A percentile compares a stretch with the other conserved stretches of the same genome.
Evolutionary conservation across 2,113 vertebrate genomes (phyloP).

Genomic region (Planiliza haematocheilus): DNA sequence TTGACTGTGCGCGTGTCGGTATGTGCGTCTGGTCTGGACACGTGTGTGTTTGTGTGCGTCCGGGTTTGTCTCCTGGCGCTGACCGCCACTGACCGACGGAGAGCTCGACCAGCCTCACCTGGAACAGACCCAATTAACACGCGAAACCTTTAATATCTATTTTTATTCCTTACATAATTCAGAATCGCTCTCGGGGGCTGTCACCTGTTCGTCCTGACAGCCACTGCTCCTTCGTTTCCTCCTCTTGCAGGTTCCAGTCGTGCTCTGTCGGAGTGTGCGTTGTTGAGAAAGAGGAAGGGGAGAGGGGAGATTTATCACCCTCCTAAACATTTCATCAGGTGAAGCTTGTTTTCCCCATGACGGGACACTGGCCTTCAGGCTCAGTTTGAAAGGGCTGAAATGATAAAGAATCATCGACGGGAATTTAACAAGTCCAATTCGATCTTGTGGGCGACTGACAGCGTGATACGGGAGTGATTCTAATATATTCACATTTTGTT

Average conservation of each 20-base stretch:
- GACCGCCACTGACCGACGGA: neutral
- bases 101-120: neutral
- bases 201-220: neutral
- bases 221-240: neutral
- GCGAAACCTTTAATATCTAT: conserved; percentile 15
- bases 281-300: neutral
- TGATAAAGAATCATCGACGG: conserved; percentile 30
- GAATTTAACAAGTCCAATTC: neutral
- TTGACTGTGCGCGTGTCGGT: neutral
- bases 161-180: conserved; percentile 34
- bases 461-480: neutral
- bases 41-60: neutral
- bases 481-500: neutral
- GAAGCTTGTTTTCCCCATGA: conserved; percentile 18
- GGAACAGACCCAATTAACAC: conserved; percentile 9
- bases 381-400: conserved; percentile 12
- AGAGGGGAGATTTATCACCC: conserved; percentile 14
- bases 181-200: neutral
- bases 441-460: neutral
- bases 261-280: conserved; percentile 3
- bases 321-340: conserved; percentile 34
- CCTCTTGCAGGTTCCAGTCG: neutral
- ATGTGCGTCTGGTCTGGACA: neutral
- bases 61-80: no score
- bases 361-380: conserved; percentile 16